Base-by-base conservation (phyloP, 1,140 invertebrate genomes). In the Tenebrio molitor region DNA sequence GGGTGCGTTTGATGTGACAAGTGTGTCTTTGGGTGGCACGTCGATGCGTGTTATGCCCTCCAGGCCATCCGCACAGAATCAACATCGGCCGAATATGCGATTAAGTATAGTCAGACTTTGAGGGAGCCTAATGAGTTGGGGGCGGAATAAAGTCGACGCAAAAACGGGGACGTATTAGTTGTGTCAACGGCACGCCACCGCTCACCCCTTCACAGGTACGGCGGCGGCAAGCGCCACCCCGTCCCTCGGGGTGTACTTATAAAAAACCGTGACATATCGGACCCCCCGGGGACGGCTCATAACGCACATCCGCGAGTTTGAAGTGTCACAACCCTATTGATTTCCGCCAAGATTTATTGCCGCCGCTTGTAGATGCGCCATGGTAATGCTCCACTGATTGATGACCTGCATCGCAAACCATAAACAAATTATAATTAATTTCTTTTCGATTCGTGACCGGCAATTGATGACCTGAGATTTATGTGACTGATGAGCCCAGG, bases 361-460 rank as follows among this genome's bases (percentile, higher is more conserved):
- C 70, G 15, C 8, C 41, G 62, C 42, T 66, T 66, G 29, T 64
- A 50, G 63, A 65, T 67, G 58, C 42, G 58, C 63, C 62, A 72
- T 66, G 58, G 33, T 65, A 72, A 66, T 66, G 42, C 14, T 50
- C 19, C 14, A 50, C 62, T 72, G 70, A 72, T 72, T 72, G 70
- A 72, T 72, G 44, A 64, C 63, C 63, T 64, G 63, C 63, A 67
- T 39, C 70, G 14, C 29, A 46, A 50, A 36, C 70, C 42, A 72
- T 72, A 72, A 72, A 72, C 70, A 72, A 72, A 72, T 72, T 72
- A 72, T 72, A 72, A 66, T 72, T 67, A 66, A 72, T 72, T 72
- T 65, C 63, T 65, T 72, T 72, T 63, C 62, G 15, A 66, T 65
- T 42, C 42, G 21, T 3, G 17, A 8, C 10, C n/a, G 21, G 23